Evolutionary conservation across 2,113 vertebrate genomes (phyloP).

Genomic region (Corythoichthys intestinalis): DNA sequence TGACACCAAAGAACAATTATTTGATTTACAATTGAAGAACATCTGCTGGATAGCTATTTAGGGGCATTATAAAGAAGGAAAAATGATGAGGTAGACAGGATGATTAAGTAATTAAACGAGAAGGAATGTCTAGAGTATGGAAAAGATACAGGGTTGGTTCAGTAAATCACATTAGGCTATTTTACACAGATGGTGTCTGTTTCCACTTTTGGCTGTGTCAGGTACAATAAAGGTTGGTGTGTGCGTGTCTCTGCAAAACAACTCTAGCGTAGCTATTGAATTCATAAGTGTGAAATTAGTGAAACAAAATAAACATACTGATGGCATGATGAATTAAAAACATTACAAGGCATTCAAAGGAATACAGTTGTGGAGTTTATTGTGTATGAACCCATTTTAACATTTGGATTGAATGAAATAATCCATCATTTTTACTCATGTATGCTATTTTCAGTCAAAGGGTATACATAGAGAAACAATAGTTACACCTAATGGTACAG

Average conservation of each 20-base stretch:
- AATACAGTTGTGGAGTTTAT: no score
- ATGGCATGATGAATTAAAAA: no score
- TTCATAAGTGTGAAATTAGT: no score
- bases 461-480: background rate
- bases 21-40: conserved; percentile 19
- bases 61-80: background rate
- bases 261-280: no score
- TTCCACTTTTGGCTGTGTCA: background rate
- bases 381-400: no score
- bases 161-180: background rate
- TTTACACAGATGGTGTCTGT: background rate
- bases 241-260: no score
- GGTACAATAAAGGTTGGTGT: no score
- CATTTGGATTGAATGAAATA: no score
- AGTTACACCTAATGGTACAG: background rate
- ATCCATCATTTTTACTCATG: no score
- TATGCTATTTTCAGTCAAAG: background rate
- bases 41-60: conserved; percentile 15
- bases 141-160: background rate
- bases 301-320: no score
- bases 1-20: conserved; percentile 7
- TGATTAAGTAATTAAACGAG: conserved; percentile 7
- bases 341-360: no score
- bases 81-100: conserved; percentile 8
- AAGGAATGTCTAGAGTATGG: background rate